A percentile compares a stretch with the other conserved stretches of the same genome.
Evolutionary conservation across 2,888 invertebrate species (phyloP).

Genomic region (Andrena hattorfiana): DNA sequence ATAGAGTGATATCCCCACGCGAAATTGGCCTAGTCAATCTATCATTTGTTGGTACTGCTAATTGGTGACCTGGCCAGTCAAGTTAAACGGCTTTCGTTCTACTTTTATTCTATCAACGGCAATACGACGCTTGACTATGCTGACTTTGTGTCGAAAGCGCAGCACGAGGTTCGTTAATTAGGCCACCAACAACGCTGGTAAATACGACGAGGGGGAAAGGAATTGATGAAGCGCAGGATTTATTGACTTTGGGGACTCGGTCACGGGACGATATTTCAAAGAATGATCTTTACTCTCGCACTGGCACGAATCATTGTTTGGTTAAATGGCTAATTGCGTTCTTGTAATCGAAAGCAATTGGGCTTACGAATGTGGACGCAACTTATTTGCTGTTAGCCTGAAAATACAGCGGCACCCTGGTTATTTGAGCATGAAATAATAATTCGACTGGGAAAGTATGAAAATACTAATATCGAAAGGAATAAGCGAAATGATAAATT

Average conservation of each 20-base stretch:
- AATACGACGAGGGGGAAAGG: conserved; percentile 37
- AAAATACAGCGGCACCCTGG: not conserved
- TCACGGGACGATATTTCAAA: not conserved
- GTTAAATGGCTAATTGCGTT: not conserved
- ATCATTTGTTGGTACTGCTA: conserved; percentile 51
- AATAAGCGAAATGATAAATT: too few species aligned
- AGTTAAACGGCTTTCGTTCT: conserved; percentile 62
- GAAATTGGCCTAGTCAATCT: conserved; percentile 19
- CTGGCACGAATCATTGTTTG: not conserved
- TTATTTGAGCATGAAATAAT: too few species aligned
- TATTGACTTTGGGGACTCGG: conserved; percentile 23
- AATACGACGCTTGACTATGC: conserved; percentile 20
- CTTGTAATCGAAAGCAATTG: not conserved
- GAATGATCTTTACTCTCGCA: conserved; percentile 13
- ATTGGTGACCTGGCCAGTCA: conserved; percentile 43
- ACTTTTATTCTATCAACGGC: conserved; percentile 52
- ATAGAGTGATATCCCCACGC: not conserved
- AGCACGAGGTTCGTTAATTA: conserved; percentile 39
- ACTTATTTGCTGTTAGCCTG: not conserved
- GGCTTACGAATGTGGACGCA: not conserved
- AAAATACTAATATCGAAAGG: too few species aligned
- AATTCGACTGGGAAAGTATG: too few species aligned
- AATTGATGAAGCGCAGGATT: conserved; percentile 25
- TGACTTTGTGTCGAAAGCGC: not conserved
- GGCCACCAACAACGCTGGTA: conserved; percentile 36